A percentile compares a stretch with the other conserved stretches of the same genome.
Conservation (phyloP, 1,140 invertebrate genomes). For the Cydia strobilella region DNA sequence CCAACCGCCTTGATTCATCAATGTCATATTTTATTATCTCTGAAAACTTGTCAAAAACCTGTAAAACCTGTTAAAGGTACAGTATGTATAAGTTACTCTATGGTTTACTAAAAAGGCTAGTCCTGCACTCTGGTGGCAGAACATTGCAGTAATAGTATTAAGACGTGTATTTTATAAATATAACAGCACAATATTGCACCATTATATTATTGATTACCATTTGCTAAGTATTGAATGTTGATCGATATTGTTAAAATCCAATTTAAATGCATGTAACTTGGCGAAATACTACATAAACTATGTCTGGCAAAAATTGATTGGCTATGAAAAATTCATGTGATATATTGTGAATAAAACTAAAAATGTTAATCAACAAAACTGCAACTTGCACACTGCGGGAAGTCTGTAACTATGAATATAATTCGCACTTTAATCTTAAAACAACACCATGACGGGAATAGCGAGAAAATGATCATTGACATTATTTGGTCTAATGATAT, state of each 20-base stretch:
- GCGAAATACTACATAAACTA: constrained; percentile 44
- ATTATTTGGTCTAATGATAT: too few relatives aligned
- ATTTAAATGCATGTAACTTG: constrained; percentile 54
- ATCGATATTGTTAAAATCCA: constrained; percentile 34
- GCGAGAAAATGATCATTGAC: too few relatives aligned
- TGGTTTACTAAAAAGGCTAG: too few relatives aligned
- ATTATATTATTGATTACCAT: neutral
- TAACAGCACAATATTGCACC: neutral
- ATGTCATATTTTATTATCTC: too few relatives aligned
- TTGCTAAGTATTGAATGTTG: neutral
- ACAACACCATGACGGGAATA: too few relatives aligned
- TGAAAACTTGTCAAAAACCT: too few relatives aligned
- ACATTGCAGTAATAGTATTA: too few relatives aligned
- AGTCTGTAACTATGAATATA: neutral
- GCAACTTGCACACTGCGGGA: constrained; percentile 42
- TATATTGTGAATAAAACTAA: constrained; percentile 46
- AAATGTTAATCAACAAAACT: constrained; percentile 32
- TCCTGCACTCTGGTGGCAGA: too few relatives aligned
- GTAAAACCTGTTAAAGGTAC: too few relatives aligned
- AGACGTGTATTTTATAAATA: neutral
- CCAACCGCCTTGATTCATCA: too few relatives aligned
- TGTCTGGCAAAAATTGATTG: constrained; percentile 44
- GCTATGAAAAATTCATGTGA: constrained; percentile 56
- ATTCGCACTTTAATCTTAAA: too few relatives aligned
- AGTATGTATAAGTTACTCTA: too few relatives aligned